Percentiles rank a stretch among this genome's conserved stretches.
Evolutionary conservation across 2,113 vertebrate species (phyloP).

Genomic region (Australoheros scitulus): DNA sequence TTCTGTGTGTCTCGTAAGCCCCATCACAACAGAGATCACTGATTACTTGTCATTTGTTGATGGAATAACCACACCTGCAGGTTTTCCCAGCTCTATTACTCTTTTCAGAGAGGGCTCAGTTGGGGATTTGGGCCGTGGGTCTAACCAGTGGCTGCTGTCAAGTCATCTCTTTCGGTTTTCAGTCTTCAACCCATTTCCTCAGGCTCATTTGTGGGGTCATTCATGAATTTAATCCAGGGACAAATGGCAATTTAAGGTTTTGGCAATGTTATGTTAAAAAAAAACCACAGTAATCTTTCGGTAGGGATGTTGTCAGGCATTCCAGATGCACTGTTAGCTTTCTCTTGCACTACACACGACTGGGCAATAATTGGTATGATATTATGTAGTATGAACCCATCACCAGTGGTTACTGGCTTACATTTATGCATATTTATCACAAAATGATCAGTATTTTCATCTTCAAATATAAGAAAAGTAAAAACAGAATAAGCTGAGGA

Average conservation of each 20-base stretch:
- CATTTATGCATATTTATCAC: neutral
- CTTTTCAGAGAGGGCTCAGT: constrained; percentile 16
- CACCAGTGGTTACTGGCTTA: neutral
- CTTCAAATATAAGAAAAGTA: neutral
- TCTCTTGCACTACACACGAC: neutral
- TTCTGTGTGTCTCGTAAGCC: constrained; percentile 41
- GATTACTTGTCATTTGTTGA: constrained; percentile 64
- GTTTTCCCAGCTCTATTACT: constrained; percentile 47
- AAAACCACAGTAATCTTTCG: neutral
- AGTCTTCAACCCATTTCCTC: neutral
- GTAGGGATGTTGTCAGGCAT: neutral
- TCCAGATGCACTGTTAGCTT: neutral
- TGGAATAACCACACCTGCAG: constrained; percentile 66
- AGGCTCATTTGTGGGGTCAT: constrained; percentile 10
- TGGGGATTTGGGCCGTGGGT: constrained; percentile 15
- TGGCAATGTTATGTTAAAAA: neutral
- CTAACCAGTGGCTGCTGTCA: constrained; percentile 30
- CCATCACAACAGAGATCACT: constrained; percentile 52
- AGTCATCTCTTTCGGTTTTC: constrained; percentile 5
- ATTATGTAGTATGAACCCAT: neutral
- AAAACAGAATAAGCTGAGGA: neutral
- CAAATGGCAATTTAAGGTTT: constrained; percentile 21
- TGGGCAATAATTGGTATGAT: neutral
- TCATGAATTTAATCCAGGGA: constrained; percentile 23
- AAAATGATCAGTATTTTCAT: neutral